Evolutionary conservation across 2,888 invertebrate genomes (phyloP), one percentile per base, ranked within the genome.

Genomic region (Escarpia spicata): DNA sequence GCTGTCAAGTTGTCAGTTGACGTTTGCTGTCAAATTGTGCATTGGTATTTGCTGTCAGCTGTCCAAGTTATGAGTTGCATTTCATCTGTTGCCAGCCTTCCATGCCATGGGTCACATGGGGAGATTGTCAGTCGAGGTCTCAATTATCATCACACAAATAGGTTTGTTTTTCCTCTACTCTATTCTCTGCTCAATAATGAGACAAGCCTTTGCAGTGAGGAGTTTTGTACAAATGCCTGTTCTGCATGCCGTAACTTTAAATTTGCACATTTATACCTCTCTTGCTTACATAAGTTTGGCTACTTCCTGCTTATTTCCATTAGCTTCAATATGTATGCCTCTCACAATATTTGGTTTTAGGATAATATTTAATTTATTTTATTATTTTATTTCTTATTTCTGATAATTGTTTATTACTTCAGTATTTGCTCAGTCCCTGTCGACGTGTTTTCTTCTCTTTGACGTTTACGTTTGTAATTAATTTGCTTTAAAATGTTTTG

Each of bases 21-120:
- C 19, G 90, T 37, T 9, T 91, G 15, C 44, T 60, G 15, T 45
- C 9, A 10, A n/a, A 89, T 89, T 89, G 89, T 89, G n/a, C 89
- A 26, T 26, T 31, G n/a, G 43, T 90, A 37, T 90, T 90, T n/a
- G 43, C n/a, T 90, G 90, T 90, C 9, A 9, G 12, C 90, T 92
- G 31, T 45, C 6, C 45, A 45, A 12, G 52, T 52, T 15, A 75
- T 75, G 3, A 26, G 75, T 52, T 52, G 52, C 10, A 60, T 93
- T 90, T 75, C 91, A 1, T 15, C 43, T 43, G 58, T 93, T 94
- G 94, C 0, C 94, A 96, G 96, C 96, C 26, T 96, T 95, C 92
- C 95, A 96, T 95, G 96, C 97, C 12, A 93, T 96, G 19, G 97
- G 96, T 4, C 94, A 95, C n/a, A 94, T 95, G 90, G 97, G 97